Evolutionary conservation across 2,888 invertebrate species (phyloP), one percentile per base, ranked within the genome.

Genomic region (Trissolcus brochymenae): DNA sequence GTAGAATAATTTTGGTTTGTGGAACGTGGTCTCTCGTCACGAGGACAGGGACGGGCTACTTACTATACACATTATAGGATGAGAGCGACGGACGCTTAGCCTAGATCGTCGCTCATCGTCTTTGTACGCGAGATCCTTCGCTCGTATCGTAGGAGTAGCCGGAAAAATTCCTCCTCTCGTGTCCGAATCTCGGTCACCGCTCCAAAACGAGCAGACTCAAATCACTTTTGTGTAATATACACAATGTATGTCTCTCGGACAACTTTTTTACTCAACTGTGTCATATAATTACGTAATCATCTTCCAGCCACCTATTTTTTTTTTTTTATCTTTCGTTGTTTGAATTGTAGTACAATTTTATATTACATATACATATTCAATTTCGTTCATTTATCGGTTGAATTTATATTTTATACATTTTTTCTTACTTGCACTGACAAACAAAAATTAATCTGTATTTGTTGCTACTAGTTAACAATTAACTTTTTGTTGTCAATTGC

Each of bases 1-100:
- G 7, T 35, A 35, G 9, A 35, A 35, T 35, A 35, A 35, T 35
- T 35, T 35, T 35, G 35, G 35, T 35, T 49, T 49, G 49, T 49
- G 49, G 49, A 49, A 49, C 49, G 49, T 49, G 17, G 49, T 16
- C 17, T 49, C 14, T 14, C 81, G 81, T 81, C 79, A 80, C 77
- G 80, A 78, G 64, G 82, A 83, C 80, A 79, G 80, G 81, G 82
- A 49, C 17, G 49, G 49, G 14, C 16, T 82, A 82, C 81, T 56
- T 82, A 79, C 84, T 80, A 82, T 82, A 16, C 17, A 49, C 49
- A n/a, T 83, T 82, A 77, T 72, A 35, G 11, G 35, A 35, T 35
- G 76, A 67, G 75, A 74, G 79, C 79, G 79, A 77, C 72, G 76
- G 82, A 35, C 35, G 35, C 35, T 82, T 83, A 84, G 80, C 82